These are phyloP conservation scores for Trypoxylon attenuatum DNA, from an alignment of 2,888 invertebrate species.

Conservation along the genomic window DNA sequence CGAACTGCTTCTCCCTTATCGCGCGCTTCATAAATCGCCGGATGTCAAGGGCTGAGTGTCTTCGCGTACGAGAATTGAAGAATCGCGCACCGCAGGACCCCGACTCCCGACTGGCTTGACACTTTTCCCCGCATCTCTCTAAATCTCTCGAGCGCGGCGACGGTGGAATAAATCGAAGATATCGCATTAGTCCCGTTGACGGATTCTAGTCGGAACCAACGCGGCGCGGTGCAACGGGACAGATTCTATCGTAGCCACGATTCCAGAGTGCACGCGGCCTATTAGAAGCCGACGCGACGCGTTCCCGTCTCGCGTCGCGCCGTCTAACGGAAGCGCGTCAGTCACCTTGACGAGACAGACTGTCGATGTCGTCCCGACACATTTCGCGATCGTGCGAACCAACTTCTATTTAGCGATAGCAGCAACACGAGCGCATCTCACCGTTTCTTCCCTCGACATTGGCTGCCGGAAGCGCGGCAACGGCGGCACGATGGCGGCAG, in stretches of 20 bases:
- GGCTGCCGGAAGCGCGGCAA: no score
- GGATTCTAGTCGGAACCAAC: conserved; percentile 30
- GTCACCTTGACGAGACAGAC: conserved; percentile 27
- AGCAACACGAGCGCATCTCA: conserved; percentile 12
- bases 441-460: no score
- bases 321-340: conserved; percentile 51
- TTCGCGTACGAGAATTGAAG: background rate
- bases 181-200: conserved; percentile 44
- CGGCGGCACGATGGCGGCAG: background rate
- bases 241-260: conserved; percentile 46
- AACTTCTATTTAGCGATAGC: conserved; percentile 23
- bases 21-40: background rate
- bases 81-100: background rate
- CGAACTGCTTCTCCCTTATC: background rate
- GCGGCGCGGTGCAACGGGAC: conserved; percentile 12
- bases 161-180: conserved; percentile 12
- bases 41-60: background rate
- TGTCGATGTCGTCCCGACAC: conserved; percentile 13
- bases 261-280: conserved; percentile 42
- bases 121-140: conserved; percentile 1
- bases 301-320: no score
- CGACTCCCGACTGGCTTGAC: background rate
- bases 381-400: conserved; percentile 45
- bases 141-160: conserved; percentile 6
- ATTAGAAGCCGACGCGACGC: conserved; percentile 41